Evolutionary conservation across 2,797 vertebrate genomes (phyloP).

Genomic region (Cyclura pinguis): DNA sequence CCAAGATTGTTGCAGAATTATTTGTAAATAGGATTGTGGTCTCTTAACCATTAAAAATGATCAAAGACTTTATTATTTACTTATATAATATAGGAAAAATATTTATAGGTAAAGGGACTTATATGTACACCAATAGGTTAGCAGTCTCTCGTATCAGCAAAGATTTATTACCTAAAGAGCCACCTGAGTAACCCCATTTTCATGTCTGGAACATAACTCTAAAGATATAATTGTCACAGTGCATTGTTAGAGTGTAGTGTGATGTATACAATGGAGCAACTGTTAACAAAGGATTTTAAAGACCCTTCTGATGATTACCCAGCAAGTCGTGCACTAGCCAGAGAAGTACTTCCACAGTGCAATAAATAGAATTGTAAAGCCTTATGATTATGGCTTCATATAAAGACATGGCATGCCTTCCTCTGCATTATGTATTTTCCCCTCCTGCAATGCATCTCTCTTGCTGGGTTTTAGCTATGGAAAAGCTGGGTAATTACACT

Average conservation of each 20-base stretch:
- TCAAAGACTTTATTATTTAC: slow-evolving; percentile 33
- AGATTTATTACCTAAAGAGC: slow-evolving; percentile 53
- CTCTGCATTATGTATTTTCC: slow-evolving; percentile 49
- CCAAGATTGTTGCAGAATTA: background rate
- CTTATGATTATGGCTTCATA: slow-evolving; percentile 58
- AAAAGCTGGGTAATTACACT: slow-evolving; percentile 59
- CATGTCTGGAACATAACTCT: slow-evolving; percentile 43
- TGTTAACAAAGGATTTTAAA: slow-evolving; percentile 59
- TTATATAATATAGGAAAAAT: background rate
- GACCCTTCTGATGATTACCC: slow-evolving; percentile 48
- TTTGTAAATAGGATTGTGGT: slow-evolving; percentile 21
- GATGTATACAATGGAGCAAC: slow-evolving; percentile 33
- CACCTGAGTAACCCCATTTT: slow-evolving; percentile 25
- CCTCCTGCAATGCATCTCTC: slow-evolving; percentile 45
- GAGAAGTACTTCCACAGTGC: slow-evolving; percentile 10
- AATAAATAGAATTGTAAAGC: slow-evolving; percentile 52
- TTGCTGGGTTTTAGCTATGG: slow-evolving; percentile 54
- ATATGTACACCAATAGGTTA: slow-evolving; percentile 47
- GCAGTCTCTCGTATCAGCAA: slow-evolving; percentile 47
- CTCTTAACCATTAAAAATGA: slow-evolving; percentile 33
- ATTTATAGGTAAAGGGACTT: slow-evolving; percentile 44
- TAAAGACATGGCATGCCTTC: slow-evolving; percentile 49
- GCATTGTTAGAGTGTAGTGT: background rate
- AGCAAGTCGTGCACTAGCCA: slow-evolving; percentile 24
- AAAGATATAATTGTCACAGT: slow-evolving; percentile 45